A percentile compares a stretch with the other conserved stretches of the same genome.
Conservation (phyloP, 2,797 vertebrate genomes). For the Taeniopygia guttata region DNA sequence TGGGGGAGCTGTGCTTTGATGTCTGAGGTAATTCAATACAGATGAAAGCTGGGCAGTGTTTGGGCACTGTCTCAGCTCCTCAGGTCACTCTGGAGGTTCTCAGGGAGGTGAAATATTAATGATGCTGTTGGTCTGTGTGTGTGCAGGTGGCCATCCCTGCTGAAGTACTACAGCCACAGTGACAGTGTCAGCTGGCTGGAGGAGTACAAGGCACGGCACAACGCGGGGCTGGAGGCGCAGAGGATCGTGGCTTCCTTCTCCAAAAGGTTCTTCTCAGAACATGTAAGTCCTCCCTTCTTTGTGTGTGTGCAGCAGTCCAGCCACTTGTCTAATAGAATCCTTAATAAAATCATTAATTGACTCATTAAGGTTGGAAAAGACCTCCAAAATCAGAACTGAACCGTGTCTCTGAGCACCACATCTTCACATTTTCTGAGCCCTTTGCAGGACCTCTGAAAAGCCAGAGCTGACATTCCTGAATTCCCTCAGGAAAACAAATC, state of each 20-base stretch:
- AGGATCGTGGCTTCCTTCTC: slow-evolving; percentile 91
- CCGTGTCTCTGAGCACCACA: neutral
- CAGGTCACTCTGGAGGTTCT: neutral
- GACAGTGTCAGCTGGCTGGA: slow-evolving; percentile 90
- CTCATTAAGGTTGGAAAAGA: neutral
- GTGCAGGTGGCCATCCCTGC: slow-evolving; percentile 91
- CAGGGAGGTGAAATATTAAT: neutral
- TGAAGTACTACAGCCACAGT: slow-evolving; percentile 89
- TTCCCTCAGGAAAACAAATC: neutral
- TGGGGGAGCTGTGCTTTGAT: neutral
- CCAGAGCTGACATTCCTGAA: slow-evolving; percentile 31
- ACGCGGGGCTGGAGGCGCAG: slow-evolving; percentile 87
- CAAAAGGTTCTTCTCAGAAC: slow-evolving; percentile 95
- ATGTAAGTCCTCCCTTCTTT: slow-evolving; percentile 77
- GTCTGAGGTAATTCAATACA: neutral
- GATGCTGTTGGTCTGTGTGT: neutral
- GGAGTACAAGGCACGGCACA: slow-evolving; percentile 90
- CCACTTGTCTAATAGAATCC: neutral
- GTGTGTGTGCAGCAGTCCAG: neutral
- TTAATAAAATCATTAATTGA: neutral
- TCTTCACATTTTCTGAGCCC: neutral
- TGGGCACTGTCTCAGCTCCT: neutral
- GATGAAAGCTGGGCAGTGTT: neutral
- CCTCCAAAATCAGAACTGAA: neutral
- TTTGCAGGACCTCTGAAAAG: neutral